Base-by-base conservation (phyloP, 1,140 invertebrate genomes). In the Geopemphigus sp. region DNA sequence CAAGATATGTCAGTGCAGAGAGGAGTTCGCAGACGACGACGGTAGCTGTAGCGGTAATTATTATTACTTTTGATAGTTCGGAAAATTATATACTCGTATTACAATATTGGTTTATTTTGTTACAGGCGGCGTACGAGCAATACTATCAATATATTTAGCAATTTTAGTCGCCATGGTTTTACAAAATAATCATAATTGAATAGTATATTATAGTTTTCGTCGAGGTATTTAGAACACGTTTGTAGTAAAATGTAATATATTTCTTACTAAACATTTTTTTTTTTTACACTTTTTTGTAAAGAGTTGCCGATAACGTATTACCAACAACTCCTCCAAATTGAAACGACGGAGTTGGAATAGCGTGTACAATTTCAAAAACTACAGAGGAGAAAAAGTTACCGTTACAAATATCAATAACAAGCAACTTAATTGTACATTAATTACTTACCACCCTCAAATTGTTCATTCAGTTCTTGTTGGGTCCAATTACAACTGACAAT, bases 401-500 rank as follows among this genome's bases (percentile, higher is more conserved):
- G 29, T 22, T 68, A 64, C 29, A 39, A 17, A 39, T 64, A 15
- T 54, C 15, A 32, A 12, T 32, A 22, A 32, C 19, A n/a, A 12
- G n/a, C 1, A 72, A 17, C 39, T 39, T 0, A 39, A 74, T 57
- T 22, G 32, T 1, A 11, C 0, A 39, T 10, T 76, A 39, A 17
- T 5, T 45, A 19, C 39, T 63, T 63, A 78, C 74, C 57, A 63
- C 61, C 24, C 1, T n/a, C 39, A 78, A 78, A 78, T 59, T 78
- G 74, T 47, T 63, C 74, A 78, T 78, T 78, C 5, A 78, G 11
- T 61, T 78, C 74, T 50, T 8, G 3, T 29, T 78, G 74, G n/a
- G 74, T 78, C 74, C 74, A 78, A 50, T 78, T 78, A 29, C 74
- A 78, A 50, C 74, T 61, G 24, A 78, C 57, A 45, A 78, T 78